phyloP scores from a whole-genome alignment of 2,113 vertebrate genomes.

The Lepidothrix coronata region DNA sequence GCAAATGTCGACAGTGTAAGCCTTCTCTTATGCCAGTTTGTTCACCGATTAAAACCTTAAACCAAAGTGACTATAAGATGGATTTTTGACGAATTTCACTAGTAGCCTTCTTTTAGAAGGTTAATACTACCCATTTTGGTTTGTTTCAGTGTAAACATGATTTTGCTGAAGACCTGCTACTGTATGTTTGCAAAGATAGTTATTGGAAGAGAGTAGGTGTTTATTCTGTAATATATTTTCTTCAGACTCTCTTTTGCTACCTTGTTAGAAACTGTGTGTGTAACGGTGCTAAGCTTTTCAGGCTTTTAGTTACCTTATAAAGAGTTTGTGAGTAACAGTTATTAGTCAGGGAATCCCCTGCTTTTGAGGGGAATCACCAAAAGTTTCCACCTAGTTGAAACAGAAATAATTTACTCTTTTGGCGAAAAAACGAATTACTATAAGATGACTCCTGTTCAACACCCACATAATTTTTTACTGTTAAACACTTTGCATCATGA shows the following conservation, averaged over 20 bases:
- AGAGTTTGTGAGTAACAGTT: background rate
- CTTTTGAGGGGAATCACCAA: background rate
- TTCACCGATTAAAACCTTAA: background rate
- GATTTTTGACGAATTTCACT: background rate
- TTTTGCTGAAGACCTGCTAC: background rate
- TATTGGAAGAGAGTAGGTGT: background rate
- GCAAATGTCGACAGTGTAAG: background rate
- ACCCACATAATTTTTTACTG: background rate
- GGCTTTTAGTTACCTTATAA: background rate
- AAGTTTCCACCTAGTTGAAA: background rate
- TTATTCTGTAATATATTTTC: background rate
- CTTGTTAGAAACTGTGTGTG: background rate
- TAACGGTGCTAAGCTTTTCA: background rate
- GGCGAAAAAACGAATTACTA: background rate
- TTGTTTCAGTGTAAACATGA: background rate
- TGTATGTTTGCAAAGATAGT: background rate
- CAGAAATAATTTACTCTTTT: background rate
- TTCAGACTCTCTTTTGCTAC: background rate
- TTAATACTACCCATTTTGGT: background rate
- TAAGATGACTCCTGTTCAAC: background rate
- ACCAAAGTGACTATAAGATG: background rate
- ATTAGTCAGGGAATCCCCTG: conserved; percentile 5
- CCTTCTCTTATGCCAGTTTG: background rate
- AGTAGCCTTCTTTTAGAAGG: background rate
- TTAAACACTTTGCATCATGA: background rate